These are phyloP conservation scores for Sarcophaga peregrina DNA, from an alignment of 1,140 invertebrate genomes.

Conservation along the genomic window DNA sequence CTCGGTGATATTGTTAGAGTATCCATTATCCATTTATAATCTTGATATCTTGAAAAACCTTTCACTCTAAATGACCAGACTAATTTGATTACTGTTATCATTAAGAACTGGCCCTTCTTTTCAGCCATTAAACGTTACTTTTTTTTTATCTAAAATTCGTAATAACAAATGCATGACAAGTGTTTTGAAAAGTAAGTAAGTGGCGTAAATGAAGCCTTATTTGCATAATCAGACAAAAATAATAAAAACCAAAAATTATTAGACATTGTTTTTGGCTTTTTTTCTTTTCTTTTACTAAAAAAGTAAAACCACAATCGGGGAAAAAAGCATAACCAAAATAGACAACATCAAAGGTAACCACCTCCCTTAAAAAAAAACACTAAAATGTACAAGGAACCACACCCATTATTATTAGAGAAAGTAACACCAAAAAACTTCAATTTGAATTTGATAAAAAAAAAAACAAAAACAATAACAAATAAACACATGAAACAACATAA, in stretches of 20 bases:
- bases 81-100: constrained; percentile 7
- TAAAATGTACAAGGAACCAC: neutral
- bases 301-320: neutral
- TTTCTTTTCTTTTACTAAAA: neutral
- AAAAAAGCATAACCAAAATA: constrained; percentile 21
- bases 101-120: neutral
- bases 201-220: constrained; percentile 24
- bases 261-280: neutral
- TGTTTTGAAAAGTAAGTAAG: neutral
- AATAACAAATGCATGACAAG: constrained; percentile 3
- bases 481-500: constrained; percentile 25
- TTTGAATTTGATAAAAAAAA: neutral
- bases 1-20: no score
- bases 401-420: neutral
- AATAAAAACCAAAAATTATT: neutral
- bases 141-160: constrained; percentile 6
- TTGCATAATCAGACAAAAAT: constrained; percentile 35
- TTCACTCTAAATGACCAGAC: neutral
- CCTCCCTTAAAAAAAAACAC: neutral
- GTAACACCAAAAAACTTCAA: neutral
- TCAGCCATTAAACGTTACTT: neutral
- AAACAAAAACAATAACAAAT: neutral
- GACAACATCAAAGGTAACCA: constrained; percentile 39
- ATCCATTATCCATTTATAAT: no score
- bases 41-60: neutral